A percentile compares a stretch with the other conserved stretches of the same genome.
Evolutionary conservation across 2,113 vertebrate species (phyloP).

Genomic region (Garra rufa): DNA sequence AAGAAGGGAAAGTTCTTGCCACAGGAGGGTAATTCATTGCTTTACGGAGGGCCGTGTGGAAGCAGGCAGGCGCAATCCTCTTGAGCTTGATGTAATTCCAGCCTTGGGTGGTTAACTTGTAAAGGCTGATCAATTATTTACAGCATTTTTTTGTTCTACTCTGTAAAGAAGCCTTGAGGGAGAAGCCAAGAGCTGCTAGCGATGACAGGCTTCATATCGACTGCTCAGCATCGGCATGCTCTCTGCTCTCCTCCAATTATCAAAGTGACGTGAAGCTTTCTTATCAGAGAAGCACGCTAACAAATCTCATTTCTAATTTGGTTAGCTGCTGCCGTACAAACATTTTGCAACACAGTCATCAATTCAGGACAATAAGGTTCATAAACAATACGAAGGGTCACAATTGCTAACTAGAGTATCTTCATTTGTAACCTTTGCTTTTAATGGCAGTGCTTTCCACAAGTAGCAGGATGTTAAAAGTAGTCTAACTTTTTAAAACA

Average conservation of each 20-base stretch:
- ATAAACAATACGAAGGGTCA: not conserved
- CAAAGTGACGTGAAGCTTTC: slow-evolving; percentile 10
- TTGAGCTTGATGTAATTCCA: slow-evolving; percentile 69
- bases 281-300: slow-evolving; percentile 1
- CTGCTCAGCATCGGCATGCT: slow-evolving; percentile 40
- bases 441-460: not conserved
- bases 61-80: slow-evolving; percentile 58
- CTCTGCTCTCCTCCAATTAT: slow-evolving; percentile 21
- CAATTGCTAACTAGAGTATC: not conserved
- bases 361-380: not conserved
- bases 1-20: slow-evolving; percentile 53
- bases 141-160: slow-evolving; percentile 64
- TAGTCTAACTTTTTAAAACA: not conserved
- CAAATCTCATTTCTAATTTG: slow-evolving; percentile 24
- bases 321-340: not conserved
- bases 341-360: not conserved
- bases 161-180: slow-evolving; percentile 52
- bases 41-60: slow-evolving; percentile 41
- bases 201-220: slow-evolving; percentile 54
- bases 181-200: slow-evolving; percentile 44
- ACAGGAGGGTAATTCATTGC: slow-evolving; percentile 68
- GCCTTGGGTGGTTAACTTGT: slow-evolving; percentile 69
- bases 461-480: not conserved
- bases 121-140: slow-evolving; percentile 72
- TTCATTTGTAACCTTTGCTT: not conserved